These are phyloP conservation scores for Chaenocephalus aceratus DNA, from an alignment of 2,113 vertebrate genomes.

Conservation along the genomic window DNA sequence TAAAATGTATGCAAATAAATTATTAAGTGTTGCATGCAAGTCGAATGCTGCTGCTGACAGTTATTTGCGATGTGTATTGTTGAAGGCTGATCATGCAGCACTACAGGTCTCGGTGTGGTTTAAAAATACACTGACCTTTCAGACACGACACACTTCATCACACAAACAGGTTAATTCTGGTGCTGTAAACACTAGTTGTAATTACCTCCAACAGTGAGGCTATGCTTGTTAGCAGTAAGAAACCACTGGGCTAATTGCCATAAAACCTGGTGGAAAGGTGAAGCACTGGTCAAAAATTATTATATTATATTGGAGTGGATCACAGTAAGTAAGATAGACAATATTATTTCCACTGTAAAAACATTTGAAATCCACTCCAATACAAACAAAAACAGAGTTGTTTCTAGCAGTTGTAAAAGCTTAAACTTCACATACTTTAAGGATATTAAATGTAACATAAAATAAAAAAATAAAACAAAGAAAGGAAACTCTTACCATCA, in stretches of 20 bases:
- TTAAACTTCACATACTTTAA: background rate
- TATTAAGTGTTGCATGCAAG: constrained; percentile 13
- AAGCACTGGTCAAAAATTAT: too few relatives aligned
- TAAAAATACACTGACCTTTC: constrained; percentile 53
- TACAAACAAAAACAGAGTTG: background rate
- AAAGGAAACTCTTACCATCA: constrained; percentile 63
- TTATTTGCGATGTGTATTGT: constrained; percentile 32
- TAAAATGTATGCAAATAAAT: background rate
- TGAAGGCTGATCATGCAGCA: constrained; percentile 31
- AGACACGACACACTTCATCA: constrained; percentile 39
- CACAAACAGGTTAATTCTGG: constrained; percentile 31
- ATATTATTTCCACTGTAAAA: too few relatives aligned
- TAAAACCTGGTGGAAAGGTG: too few relatives aligned
- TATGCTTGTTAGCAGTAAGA: too few relatives aligned
- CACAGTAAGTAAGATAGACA: too few relatives aligned
- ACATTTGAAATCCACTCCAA: too few relatives aligned
- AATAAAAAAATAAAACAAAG: constrained; percentile 21
- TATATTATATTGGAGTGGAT: too few relatives aligned
- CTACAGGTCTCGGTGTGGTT: background rate
- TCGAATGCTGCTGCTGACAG: background rate
- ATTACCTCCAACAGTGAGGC: background rate
- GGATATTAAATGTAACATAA: background rate
- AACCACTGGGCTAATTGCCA: too few relatives aligned
- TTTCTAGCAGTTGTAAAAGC: background rate
- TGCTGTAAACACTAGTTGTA: background rate